phyloP scores from a whole-genome alignment of 2,797 vertebrate species.

The Scarus forsteni region DNA sequence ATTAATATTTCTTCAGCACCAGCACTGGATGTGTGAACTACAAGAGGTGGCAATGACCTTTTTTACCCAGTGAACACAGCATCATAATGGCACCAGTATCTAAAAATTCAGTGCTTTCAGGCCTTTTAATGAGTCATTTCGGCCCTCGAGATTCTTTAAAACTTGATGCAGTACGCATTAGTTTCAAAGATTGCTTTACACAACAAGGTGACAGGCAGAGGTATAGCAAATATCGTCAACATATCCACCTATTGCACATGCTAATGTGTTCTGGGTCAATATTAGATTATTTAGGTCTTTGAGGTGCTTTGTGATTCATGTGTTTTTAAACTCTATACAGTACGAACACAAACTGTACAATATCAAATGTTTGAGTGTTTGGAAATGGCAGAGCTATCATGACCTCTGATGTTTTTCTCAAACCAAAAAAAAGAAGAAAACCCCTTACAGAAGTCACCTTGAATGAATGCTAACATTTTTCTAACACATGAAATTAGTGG shows the following conservation, averaged over 20 bases:
- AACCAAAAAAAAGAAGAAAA: neutral
- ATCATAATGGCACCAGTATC: slow-evolving; percentile 11
- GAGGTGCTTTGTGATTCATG: slow-evolving; percentile 9
- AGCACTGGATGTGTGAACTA: slow-evolving; percentile 50
- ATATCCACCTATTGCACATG: slow-evolving; percentile 6
- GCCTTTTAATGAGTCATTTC: neutral
- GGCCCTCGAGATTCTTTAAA: slow-evolving; percentile 8
- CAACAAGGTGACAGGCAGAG: neutral
- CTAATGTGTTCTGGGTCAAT: neutral
- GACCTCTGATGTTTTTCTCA: slow-evolving; percentile 11
- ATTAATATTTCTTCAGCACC: slow-evolving; percentile 58
- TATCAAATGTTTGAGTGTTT: slow-evolving; percentile 28
- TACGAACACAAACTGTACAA: slow-evolving; percentile 37
- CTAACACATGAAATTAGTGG: neutral
- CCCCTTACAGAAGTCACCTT: neutral
- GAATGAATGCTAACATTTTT: no score
- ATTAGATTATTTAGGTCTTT: neutral
- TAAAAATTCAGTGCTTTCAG: neutral
- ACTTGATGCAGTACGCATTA: slow-evolving; percentile 10
- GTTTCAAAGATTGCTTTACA: slow-evolving; percentile 4
- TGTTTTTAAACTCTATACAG: slow-evolving; percentile 14
- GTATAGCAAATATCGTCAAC: neutral
- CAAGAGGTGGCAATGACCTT: slow-evolving; percentile 13
- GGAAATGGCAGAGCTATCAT: slow-evolving; percentile 22
- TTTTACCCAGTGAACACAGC: slow-evolving; percentile 6